Conservation (phyloP, 2,113 vertebrate genomes). For the Etheostoma cragini region DNA sequence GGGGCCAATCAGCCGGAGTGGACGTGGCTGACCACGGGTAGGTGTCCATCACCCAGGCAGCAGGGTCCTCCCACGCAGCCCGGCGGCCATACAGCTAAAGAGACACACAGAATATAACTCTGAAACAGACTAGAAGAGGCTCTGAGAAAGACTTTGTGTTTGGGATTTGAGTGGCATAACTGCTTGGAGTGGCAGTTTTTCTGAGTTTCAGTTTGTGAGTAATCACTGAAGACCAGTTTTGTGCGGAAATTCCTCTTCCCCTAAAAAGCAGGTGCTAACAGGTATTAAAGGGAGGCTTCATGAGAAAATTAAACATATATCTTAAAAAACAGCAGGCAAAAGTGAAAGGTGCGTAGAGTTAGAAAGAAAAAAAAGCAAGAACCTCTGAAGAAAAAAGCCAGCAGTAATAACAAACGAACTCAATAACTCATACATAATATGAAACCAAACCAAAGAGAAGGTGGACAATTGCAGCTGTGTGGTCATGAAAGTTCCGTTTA, state of each 20-base stretch:
- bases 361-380: not conserved
- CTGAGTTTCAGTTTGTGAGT: not conserved
- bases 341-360: not conserved
- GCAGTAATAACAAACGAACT: not conserved
- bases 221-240: not conserved
- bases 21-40: conserved; percentile 93
- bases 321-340: not conserved
- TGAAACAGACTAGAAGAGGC: not conserved
- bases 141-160: not conserved
- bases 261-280: not conserved
- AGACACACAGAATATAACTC: not conserved
- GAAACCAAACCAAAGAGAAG: too few species aligned
- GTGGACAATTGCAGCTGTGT: too few species aligned
- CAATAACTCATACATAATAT: too few species aligned
- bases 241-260: not conserved
- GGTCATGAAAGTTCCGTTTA: too few species aligned
- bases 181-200: not conserved
- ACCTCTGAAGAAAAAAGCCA: too few species aligned
- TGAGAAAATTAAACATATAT: not conserved
- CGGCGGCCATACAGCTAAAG: conserved; percentile 93
- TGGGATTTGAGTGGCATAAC: not conserved
- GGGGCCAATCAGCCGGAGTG: conserved; percentile 93
- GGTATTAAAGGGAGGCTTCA: too few species aligned
- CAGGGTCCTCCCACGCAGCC: conserved; percentile 95
- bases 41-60: conserved; percentile 96